A percentile compares a stretch with the other conserved stretches of the same genome.
These are phyloP conservation scores for Physeter macrocephalus DNA, from an alignment of 2,113 vertebrate species.

Conservation along the genomic window DNA sequence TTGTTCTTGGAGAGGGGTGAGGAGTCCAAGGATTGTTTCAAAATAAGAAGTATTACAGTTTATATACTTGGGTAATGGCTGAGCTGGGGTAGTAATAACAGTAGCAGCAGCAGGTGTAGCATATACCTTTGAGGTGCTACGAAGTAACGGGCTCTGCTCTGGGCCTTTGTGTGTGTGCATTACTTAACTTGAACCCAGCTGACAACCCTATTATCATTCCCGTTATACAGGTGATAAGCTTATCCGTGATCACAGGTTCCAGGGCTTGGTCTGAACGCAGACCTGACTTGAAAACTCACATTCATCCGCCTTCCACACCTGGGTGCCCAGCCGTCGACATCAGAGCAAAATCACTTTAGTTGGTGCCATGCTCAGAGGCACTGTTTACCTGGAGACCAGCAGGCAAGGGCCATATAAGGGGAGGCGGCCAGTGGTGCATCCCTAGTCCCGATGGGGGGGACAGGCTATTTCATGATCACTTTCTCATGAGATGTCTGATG, in stretches of 20 bases:
- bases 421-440: too few relatives aligned
- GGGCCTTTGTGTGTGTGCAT: fast-evolving
- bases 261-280: neutral
- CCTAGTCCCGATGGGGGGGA: fast-evolving
- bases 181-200: neutral
- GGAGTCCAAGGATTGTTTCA: neutral
- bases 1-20: neutral
- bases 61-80: neutral
- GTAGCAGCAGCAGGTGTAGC: fast-evolving
- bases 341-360: neutral
- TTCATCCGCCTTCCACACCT: too few relatives aligned
- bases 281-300: neutral
- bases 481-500: neutral
- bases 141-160: neutral
- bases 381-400: neutral
- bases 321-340: neutral
- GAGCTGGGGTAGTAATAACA: fast-evolving
- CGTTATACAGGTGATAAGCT: neutral
- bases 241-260: neutral
- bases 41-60: neutral
- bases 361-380: neutral
- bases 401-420: neutral
- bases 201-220: too few relatives aligned
- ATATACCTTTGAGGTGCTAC: neutral
- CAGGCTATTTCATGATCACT: too few relatives aligned